Percentiles rank a stretch among this genome's conserved stretches.
These are phyloP conservation scores for Myocastor coypus DNA, from an alignment of 2,113 vertebrate species.

Conservation along the genomic window DNA sequence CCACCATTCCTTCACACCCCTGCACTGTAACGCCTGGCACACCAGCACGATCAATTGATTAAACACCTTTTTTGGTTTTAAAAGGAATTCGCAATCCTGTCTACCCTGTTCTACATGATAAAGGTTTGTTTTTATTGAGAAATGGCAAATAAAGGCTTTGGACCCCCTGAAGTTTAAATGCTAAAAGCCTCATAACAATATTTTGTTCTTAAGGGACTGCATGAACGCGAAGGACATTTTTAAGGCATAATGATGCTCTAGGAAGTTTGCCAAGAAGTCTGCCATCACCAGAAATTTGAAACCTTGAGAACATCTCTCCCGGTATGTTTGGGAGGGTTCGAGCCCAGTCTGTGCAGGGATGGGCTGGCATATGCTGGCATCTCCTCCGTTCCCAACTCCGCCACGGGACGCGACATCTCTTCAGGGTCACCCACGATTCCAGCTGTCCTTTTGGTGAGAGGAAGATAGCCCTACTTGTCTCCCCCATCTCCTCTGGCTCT, in stretches of 20 bases:
- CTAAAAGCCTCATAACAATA: constrained; percentile 59
- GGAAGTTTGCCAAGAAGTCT: constrained; percentile 71
- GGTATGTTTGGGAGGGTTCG: constrained; percentile 56
- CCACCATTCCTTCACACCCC: neutral
- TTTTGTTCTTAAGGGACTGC: constrained; percentile 40
- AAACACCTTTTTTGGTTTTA: neutral
- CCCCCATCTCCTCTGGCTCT: constrained; percentile 64
- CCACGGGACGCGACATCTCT: constrained; percentile 53
- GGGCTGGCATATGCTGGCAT: neutral
- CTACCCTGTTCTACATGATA: neutral
- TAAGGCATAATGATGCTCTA: constrained; percentile 39
- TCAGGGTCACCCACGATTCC: constrained; percentile 72
- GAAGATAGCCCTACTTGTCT: constrained; percentile 51
- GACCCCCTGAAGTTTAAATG: constrained; percentile 45
- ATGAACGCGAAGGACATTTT: constrained; percentile 48
- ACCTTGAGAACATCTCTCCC: constrained; percentile 62
- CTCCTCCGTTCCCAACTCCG: constrained; percentile 7
- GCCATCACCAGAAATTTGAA: constrained; percentile 43
- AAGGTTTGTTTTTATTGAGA: constrained; percentile 56
- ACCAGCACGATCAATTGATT: neutral
- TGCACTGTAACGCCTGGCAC: accelerated
- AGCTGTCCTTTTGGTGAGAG: constrained; percentile 62
- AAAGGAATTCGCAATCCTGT: constrained; percentile 33
- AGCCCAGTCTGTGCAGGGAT: neutral
- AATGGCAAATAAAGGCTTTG: constrained; percentile 50